Base-by-base conservation (phyloP, 2,113 vertebrate species). In the Mastomys coucha region DNA sequence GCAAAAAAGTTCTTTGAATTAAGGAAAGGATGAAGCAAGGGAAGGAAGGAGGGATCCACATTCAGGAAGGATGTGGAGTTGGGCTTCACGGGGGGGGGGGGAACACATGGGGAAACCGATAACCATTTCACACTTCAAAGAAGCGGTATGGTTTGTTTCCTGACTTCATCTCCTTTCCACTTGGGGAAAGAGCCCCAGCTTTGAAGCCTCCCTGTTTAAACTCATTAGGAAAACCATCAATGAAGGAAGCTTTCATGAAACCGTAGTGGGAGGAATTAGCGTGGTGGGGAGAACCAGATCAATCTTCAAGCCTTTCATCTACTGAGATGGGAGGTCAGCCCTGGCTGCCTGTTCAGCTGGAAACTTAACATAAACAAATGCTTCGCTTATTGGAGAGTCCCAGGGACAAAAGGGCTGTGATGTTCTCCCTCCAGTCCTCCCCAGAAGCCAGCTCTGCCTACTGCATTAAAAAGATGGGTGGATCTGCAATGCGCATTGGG, bases 191-290 rank as follows among this genome's bases (percentile, higher is more conserved):
- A 77, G 1, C 2, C 49, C 60, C 56, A 94, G 77, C 91, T 93
- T 95, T 97, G 86, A 89, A 96, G 91, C 77, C 67, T 98, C 69
- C 84, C 78, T 97, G 75, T 97, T 98, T 85, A 87, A 98, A 98
- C 58, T 96, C 96, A 94, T 94, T 85, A 97, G 97, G 95, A 96
- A 96, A 91, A 93, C 87, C 95, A 97, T 84, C 93, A 60, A 89
- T 85, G 91, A 95, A 0, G 0, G 84, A 24, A 89, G 95, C 97
- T 97, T 97, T 96, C 96, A 95, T 89, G 93, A 94, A 73, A 87
- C 42, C 56, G 6, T 91, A 76, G 72, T 89, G 95, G 95, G 85
- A 88, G 73, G 94, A 98, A 97, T 95, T 96, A 84, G 8, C 58
- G 7, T 70, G 89, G 53, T 2, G 28, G 91, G 85, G 90, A 96